Evolutionary conservation across 2,797 vertebrate species (phyloP).

Genomic region (Pangasius macronema): DNA sequence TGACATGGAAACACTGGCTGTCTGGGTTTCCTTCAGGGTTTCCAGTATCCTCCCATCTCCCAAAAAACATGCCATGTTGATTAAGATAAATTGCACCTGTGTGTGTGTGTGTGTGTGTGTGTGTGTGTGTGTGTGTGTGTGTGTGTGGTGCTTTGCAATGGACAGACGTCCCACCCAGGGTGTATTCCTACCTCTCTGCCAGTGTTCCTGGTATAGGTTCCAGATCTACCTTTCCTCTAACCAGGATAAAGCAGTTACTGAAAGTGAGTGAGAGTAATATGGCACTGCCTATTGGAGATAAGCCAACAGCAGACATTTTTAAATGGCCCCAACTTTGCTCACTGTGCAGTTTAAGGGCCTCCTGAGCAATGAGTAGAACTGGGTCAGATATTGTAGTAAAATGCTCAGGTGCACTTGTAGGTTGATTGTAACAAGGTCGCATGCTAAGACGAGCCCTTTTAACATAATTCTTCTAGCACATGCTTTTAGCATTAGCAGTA

Average conservation of each 20-base stretch:
- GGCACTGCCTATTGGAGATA: background rate
- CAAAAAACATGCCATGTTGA: background rate
- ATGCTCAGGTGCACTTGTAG: background rate
- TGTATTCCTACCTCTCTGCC: background rate
- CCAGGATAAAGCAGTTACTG: background rate
- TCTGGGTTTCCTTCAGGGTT: background rate
- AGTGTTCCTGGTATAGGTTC: background rate
- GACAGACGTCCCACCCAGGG: background rate
- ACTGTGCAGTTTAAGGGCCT: background rate
- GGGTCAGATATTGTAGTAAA: slow-evolving; percentile 3
- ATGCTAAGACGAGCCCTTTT: background rate
- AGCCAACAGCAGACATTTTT: background rate
- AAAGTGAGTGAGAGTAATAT: background rate
- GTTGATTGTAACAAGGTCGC: slow-evolving; percentile 1
- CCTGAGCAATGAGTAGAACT: background rate
- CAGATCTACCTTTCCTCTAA: background rate
- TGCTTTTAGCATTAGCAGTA: background rate
- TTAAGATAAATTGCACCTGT: background rate
- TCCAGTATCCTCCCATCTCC: background rate
- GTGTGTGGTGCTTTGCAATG: background rate
- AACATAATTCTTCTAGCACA: background rate
- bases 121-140: background rate
- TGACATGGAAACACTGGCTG: background rate
- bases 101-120: background rate
- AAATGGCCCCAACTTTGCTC: background rate